phyloP scores from a whole-genome alignment of 1,140 invertebrate species.

The Nymphalis io region DNA sequence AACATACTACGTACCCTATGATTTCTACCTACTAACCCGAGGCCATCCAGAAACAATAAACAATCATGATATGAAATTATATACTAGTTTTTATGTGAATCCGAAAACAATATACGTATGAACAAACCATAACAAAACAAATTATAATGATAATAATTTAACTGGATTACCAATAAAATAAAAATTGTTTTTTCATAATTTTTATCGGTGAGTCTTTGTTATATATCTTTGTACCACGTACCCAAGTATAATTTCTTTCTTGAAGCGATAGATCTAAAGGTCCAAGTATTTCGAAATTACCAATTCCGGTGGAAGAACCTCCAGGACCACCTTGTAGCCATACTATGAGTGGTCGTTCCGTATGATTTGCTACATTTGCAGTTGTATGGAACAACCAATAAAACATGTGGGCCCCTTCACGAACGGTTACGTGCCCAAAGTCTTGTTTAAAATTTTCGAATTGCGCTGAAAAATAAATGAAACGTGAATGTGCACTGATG shows the following conservation, averaged over 20 bases:
- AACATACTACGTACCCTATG: no score
- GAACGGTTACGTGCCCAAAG: conserved; percentile 81
- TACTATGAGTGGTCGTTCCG: conserved; percentile 86
- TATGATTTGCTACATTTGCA: conserved; percentile 80
- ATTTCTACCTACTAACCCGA: no score
- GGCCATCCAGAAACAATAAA: no score
- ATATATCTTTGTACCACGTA: conserved; percentile 49
- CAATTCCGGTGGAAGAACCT: conserved; percentile 87
- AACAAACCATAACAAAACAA: no score
- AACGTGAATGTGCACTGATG: no score
- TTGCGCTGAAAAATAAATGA: conserved; percentile 46
- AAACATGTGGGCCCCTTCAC: conserved; percentile 88
- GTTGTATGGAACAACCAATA: conserved; percentile 91
- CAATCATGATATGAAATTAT: no score
- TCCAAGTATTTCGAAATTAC: conserved; percentile 90
- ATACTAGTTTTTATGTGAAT: no score
- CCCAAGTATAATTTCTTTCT: conserved; percentile 87
- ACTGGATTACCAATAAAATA: no score
- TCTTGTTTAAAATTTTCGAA: conserved; percentile 68
- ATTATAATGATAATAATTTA: no score
- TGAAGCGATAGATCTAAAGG: conserved; percentile 85
- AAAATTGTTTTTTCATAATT: no score
- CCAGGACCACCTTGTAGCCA: conserved; percentile 91
- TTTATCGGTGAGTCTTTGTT: no score
- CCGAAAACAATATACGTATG: no score